phyloP scores from a whole-genome alignment of 2,888 invertebrate genomes.

The Hymenopus coronatus region DNA sequence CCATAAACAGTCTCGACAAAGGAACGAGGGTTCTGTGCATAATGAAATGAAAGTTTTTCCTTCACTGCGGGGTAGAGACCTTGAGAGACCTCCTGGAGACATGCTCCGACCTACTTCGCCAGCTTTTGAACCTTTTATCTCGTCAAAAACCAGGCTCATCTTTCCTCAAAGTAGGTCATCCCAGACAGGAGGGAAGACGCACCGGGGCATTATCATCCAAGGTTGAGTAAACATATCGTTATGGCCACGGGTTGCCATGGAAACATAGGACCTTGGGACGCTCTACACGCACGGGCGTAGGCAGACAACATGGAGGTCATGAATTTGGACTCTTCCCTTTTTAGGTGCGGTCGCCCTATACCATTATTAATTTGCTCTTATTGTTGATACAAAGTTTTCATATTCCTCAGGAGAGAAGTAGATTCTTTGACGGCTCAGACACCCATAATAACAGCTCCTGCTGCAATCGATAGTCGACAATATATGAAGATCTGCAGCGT shows the following conservation, averaged over 20 bases:
- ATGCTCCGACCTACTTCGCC: not conserved
- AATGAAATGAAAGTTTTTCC: not conserved
- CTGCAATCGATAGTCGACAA: no score
- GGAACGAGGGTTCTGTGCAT: not conserved
- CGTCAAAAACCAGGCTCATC: not conserved
- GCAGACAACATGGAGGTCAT: not conserved
- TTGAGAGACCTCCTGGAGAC: not conserved
- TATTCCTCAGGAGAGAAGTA: not conserved
- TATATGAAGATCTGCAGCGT: no score
- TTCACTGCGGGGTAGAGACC: not conserved
- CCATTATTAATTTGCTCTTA: not conserved
- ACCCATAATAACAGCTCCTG: no score
- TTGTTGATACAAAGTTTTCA: not conserved
- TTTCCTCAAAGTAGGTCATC: not conserved
- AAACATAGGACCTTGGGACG: not conserved
- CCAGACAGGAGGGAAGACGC: not conserved
- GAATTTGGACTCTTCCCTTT: not conserved
- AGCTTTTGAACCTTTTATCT: not conserved
- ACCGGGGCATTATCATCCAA: not conserved
- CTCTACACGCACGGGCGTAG: not conserved
- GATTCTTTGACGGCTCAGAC: no score
- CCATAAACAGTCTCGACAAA: not conserved
- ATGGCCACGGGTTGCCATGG: not conserved
- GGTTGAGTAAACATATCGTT: not conserved
- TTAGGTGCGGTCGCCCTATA: not conserved